phyloP scores from a whole-genome alignment of 2,888 invertebrate species.

The Rhimphoctona megacephalus region DNA sequence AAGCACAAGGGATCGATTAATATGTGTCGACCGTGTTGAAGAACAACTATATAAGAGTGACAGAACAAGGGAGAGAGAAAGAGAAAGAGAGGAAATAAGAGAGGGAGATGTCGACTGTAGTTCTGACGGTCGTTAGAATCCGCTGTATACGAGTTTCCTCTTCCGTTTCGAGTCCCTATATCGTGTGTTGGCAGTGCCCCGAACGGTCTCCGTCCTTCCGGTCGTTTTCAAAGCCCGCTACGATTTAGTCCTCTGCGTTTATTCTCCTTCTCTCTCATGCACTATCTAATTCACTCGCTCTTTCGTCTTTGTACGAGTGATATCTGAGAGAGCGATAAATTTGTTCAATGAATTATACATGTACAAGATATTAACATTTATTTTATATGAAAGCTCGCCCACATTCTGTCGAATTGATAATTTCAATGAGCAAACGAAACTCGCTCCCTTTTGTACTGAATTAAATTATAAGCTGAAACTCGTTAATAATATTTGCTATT shows the following conservation, averaged over 20 bases:
- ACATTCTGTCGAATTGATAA: constrained; percentile 18
- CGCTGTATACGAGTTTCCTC: constrained; percentile 60
- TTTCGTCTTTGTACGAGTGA: constrained; percentile 41
- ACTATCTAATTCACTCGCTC: constrained; percentile 9
- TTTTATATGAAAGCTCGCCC: constrained; percentile 12
- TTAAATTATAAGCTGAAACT: background rate
- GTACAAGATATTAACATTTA: constrained; percentile 40
- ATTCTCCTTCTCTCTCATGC: constrained; percentile 16
- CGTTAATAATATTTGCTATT: constrained; percentile 7
- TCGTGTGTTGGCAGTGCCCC: constrained; percentile 52
- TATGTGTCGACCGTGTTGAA: constrained; percentile 45
- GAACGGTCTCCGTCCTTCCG: constrained; percentile 67
- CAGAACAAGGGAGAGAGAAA: constrained; percentile 29
- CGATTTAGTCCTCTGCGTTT: constrained; percentile 34
- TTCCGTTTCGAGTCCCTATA: constrained; percentile 62
- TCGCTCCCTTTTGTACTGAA: background rate
- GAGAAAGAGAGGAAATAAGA: constrained; percentile 24
- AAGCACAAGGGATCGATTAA: constrained; percentile 65
- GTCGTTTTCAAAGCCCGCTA: constrained; percentile 58
- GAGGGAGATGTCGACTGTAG: constrained; percentile 33
- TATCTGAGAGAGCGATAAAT: constrained; percentile 48
- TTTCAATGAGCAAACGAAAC: constrained; percentile 31
- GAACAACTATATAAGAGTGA: constrained; percentile 30
- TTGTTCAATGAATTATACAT: constrained; percentile 48
- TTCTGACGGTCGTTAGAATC: constrained; percentile 66